phyloP scores from a whole-genome alignment of 2,888 invertebrate species.

The Embidobia sp. region DNA sequence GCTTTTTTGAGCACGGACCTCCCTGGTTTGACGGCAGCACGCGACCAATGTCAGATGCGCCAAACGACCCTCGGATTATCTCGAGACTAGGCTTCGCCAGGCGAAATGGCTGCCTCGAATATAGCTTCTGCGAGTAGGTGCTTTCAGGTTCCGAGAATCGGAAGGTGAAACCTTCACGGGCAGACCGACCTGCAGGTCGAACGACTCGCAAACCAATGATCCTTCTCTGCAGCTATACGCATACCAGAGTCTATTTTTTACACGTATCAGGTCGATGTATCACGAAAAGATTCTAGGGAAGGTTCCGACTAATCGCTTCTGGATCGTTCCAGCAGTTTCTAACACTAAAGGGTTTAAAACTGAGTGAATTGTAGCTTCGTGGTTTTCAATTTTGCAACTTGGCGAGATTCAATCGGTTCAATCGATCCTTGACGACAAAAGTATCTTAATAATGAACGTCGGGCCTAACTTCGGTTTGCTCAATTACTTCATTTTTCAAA shows the following conservation, averaged over 20 bases:
- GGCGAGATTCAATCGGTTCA: too few species aligned
- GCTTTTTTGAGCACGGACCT: conserved; percentile 24
- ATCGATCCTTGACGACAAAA: too few species aligned
- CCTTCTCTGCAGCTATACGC: conserved; percentile 33
- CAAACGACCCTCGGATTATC: conserved; percentile 30
- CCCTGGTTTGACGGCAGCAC: conserved; percentile 36
- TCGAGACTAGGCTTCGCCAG: conserved; percentile 26
- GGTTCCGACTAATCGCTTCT: conserved; percentile 24
- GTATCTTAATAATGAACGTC: too few species aligned
- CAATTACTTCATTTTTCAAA: too few species aligned
- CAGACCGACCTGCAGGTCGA: conserved; percentile 63
- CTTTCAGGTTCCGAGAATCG: conserved; percentile 70
- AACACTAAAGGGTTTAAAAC: conserved; percentile 5
- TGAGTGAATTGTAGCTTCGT: neutral
- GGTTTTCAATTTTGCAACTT: too few species aligned
- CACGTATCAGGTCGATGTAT: conserved; percentile 35
- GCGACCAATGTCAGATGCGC: conserved; percentile 50
- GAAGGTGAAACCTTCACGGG: conserved; percentile 68
- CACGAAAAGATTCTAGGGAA: conserved; percentile 26
- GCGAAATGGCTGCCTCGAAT: conserved; percentile 21
- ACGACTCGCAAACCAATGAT: conserved; percentile 61
- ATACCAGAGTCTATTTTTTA: conserved; percentile 46
- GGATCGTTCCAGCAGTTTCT: neutral
- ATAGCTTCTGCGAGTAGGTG: conserved; percentile 37
- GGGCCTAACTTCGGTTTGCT: too few species aligned